Conservation (phyloP, 2,797 vertebrate species). For the Ispidina picta region DNA sequence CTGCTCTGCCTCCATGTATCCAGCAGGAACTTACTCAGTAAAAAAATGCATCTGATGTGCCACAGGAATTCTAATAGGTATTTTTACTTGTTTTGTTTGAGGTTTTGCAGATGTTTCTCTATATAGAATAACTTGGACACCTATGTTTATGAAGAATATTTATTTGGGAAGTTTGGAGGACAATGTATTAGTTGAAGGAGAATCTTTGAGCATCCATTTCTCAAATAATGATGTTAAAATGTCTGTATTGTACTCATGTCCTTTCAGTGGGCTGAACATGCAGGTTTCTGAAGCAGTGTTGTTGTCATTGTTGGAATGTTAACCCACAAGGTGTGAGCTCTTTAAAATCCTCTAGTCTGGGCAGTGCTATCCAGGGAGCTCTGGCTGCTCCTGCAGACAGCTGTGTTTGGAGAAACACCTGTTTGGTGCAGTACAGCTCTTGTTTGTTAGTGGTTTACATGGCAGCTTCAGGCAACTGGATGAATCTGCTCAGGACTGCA, state of each 20-base stretch:
- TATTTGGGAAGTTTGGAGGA: not conserved
- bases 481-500: not conserved
- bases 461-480: not conserved
- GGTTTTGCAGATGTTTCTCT: not conserved
- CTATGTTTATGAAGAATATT: not conserved
- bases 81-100: not conserved
- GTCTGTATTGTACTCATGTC: fast-evolving
- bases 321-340: not conserved
- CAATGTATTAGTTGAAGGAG: not conserved
- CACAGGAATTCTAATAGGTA: not conserved
- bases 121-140: not conserved
- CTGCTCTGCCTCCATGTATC: not conserved
- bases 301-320: not conserved
- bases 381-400: not conserved
- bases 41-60: not conserved
- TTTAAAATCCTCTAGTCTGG: not conserved
- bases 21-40: not conserved
- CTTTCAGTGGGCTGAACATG: not conserved
- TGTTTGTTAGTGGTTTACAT: not conserved
- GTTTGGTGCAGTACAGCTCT: not conserved
- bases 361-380: not conserved
- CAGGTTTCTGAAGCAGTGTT: not conserved
- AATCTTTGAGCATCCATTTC: not conserved
- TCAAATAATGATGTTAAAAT: not conserved
- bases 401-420: not conserved